These are phyloP conservation scores for Gallinago solitaria DNA, from an alignment of 2,797 vertebrate species.

Conservation along the genomic window DNA sequence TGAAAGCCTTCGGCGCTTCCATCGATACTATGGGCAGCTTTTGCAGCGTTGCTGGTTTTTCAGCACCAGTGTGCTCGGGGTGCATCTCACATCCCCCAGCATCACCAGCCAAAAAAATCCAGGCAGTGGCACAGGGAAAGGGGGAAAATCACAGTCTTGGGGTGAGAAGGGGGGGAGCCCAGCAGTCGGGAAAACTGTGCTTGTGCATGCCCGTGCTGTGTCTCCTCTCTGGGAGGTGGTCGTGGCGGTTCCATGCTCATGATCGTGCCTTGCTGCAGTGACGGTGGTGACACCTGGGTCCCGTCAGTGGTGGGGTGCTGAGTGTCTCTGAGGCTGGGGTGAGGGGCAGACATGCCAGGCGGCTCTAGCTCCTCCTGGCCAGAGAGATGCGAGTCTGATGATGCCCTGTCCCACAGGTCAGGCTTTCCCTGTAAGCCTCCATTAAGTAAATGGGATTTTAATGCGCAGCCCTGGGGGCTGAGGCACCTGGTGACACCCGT, in stretches of 20 bases:
- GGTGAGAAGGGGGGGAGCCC: not conserved
- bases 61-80: not conserved
- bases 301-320: not conserved
- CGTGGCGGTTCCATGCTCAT: not conserved
- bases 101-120: not conserved
- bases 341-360: not conserved
- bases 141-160: not conserved
- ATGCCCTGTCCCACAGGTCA: not conserved
- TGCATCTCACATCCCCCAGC: fast-evolving
- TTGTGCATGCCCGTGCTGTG: fast-evolving
- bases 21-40: not conserved
- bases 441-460: constrained; percentile 19
- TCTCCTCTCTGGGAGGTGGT: not conserved
- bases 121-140: not conserved
- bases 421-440: not conserved
- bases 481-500: fast-evolving
- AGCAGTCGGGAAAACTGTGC: not conserved
- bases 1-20: not conserved
- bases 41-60: not conserved
- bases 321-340: not conserved
- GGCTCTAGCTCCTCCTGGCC: not conserved
- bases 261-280: not conserved
- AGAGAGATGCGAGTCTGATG: not conserved
- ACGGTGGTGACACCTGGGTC: not conserved
- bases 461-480: not conserved